Evolutionary conservation across 2,888 invertebrate species (phyloP), one percentile per base, ranked within the genome.

Genomic region (Leptinotarsa peninsularis): DNA sequence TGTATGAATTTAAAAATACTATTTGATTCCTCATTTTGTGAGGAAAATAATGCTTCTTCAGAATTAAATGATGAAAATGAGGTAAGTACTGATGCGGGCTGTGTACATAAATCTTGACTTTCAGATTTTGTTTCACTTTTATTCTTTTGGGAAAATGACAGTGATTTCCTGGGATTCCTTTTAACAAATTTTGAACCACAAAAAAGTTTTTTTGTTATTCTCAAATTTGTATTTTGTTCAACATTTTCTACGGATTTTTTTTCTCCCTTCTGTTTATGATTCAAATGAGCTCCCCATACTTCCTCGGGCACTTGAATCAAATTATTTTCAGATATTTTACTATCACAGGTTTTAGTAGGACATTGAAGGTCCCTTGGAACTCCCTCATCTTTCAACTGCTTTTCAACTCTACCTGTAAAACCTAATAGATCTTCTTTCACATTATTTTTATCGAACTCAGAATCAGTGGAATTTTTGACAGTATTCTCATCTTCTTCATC

Each of bases 151-250:
- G 84, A 81, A 67, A 88, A 82, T 27, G 91, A 90, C 5, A 91
- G 81, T 0, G 92, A 91, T 86, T 95, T 96, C 82, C 95, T 90
- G 1, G 95, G 95, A 89, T 95, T 95, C 82, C 95, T 90, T 83
- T 94, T 91, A 5, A 91, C 90, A 86, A 95, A 94, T 81, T 90
- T 93, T 27, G 91, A 90, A 67, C 91, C 91, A 74, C 91, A 90
- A 88, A 95, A 95, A 76, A 95, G 75, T 83, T 85, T 82, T 82
- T 80, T 78, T 66, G 81, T 84, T 80, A 85, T 84, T 73, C 80
- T 86, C 81, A 79, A 85, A 81, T 84, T 85, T 72, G 72, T 78
- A 75, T 23, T 85, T 80, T 73, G 72, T 60, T 76, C 81, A 54
- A 76, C 72, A 33, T 79, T 75, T 27, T 72, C 71, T 60, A 74